These are phyloP conservation scores for Cyrtonyx montezumae DNA, from an alignment of 2,113 vertebrate species.

Conservation along the genomic window DNA sequence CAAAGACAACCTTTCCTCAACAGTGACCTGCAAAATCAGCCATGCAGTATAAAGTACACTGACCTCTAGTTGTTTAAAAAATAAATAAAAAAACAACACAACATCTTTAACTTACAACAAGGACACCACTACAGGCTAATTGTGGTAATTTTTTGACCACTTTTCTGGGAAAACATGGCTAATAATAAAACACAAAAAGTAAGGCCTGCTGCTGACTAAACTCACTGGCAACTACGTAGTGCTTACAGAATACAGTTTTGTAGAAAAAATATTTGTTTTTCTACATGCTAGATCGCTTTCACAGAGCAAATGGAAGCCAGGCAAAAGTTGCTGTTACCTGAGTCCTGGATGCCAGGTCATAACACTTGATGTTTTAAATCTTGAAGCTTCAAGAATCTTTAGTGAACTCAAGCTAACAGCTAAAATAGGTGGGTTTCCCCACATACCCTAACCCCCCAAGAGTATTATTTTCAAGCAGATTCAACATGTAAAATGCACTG, in stretches of 20 bases:
- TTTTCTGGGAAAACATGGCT: neutral
- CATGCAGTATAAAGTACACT: neutral
- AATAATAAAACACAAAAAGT: neutral
- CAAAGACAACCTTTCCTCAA: neutral
- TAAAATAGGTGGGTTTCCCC: slow-evolving; percentile 43
- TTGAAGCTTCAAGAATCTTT: slow-evolving; percentile 71
- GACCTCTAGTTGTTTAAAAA: neutral
- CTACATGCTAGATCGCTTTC: neutral
- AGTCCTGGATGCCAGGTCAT: slow-evolving; percentile 67
- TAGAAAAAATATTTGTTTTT: neutral
- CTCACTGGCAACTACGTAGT: neutral
- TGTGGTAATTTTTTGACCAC: neutral
- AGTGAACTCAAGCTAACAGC: slow-evolving; percentile 55
- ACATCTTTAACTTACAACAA: neutral
- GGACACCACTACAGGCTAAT: neutral
- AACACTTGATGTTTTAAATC: slow-evolving; percentile 63
- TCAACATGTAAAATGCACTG: slow-evolving; percentile 50
- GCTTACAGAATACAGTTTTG: neutral
- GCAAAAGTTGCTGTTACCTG: slow-evolving; percentile 76
- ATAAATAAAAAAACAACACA: too few relatives aligned
- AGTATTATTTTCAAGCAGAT: slow-evolving; percentile 35
- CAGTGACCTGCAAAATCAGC: neutral
- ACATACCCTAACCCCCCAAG: slow-evolving; percentile 26
- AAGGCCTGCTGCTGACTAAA: neutral
- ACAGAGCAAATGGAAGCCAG: slow-evolving; percentile 9